A percentile compares a stretch with the other conserved stretches of the same genome.
These are phyloP conservation scores for Cotesia glomerata DNA, from an alignment of 1,140 invertebrate species.

Conservation along the genomic window DNA sequence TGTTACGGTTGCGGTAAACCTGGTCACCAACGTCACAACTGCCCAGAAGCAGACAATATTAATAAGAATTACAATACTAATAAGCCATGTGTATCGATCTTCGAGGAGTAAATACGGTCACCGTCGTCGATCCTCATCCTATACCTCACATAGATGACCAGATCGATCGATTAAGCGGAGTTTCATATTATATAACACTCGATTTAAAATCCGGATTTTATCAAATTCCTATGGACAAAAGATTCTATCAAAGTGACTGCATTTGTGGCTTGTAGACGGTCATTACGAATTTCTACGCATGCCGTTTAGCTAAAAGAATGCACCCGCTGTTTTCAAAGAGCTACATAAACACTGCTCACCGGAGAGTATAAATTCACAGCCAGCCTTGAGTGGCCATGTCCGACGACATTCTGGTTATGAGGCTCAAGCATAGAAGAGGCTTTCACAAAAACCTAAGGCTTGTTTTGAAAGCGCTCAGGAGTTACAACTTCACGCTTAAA, in stretches of 20 bases:
- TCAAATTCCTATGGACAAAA: too few species aligned
- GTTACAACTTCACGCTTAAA: too few species aligned
- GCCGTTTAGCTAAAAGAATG: background rate
- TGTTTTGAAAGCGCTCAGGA: too few species aligned
- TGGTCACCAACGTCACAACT: background rate
- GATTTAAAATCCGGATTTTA: too few species aligned
- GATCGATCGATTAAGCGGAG: constrained; percentile 35
- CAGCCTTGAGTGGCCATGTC: constrained; percentile 36
- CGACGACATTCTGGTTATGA: constrained; percentile 38
- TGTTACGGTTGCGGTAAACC: constrained; percentile 10
- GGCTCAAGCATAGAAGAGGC: constrained; percentile 28
- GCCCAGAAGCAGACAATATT: background rate
- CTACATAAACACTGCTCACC: constrained; percentile 15
- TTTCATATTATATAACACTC: too few species aligned
- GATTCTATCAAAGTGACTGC: too few species aligned
- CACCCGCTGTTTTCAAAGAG: constrained; percentile 50
- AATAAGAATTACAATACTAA: too few species aligned
- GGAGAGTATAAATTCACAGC: background rate
- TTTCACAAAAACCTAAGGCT: constrained; percentile 23
- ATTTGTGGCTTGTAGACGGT: too few species aligned
- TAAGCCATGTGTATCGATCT: background rate
- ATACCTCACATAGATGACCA: background rate
- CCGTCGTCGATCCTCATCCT: background rate
- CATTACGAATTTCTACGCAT: too few species aligned
- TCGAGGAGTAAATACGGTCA: background rate